Base-by-base conservation (phyloP, 2,113 vertebrate species). In the Labrus mixtus region DNA sequence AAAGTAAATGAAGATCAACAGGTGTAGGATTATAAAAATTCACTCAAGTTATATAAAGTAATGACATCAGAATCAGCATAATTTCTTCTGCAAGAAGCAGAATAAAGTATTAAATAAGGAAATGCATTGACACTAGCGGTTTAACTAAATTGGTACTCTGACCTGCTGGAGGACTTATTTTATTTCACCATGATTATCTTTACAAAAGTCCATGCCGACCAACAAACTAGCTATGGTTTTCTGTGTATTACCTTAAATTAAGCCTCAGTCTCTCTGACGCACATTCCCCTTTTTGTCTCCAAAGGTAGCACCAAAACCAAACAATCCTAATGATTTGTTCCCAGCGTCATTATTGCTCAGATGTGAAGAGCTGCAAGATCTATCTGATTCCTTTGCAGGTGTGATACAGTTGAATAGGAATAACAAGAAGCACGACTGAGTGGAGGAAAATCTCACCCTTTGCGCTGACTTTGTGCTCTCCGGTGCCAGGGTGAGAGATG, bases 391-490 rank as follows among this genome's bases (percentile, higher is more conserved):
- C 6, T 62, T 33, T 67, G 13, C 23, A 74, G 59, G 62, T 54
- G 43, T 73, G 53, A 78, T 5, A 59, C 11, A 74, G 79, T 71
- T 78, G 57, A 82, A 54, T 59, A 43, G 33, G 25, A 73, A 68
- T 64, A 61, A 63, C 19, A 15, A 63, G 72, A 36, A 71, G 53
- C 46, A 48, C 13, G 56, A 61, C n/a, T 23, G 63, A 62, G 36
- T 5, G 61, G 37, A 60, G 59, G 48, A 59, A 68, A 74, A 72
- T 39, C 91, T 87, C 94, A 99, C 98, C 96, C 96, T 97, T 99
- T 43, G 97, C 97, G 73, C 93, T 97, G 93, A 99, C 95, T 95
- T 97, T 99, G 87, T 99, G 97, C 75, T 99, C 98, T 48, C 97
- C 97, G 0, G 96, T 98, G 81, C 97, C 97, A 60, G 97, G 97